A percentile compares a stretch with the other conserved stretches of the same genome.
Conservation (phyloP, 53 echinoderm and acorn worm genomes). For the Arbacia lixula region DNA sequence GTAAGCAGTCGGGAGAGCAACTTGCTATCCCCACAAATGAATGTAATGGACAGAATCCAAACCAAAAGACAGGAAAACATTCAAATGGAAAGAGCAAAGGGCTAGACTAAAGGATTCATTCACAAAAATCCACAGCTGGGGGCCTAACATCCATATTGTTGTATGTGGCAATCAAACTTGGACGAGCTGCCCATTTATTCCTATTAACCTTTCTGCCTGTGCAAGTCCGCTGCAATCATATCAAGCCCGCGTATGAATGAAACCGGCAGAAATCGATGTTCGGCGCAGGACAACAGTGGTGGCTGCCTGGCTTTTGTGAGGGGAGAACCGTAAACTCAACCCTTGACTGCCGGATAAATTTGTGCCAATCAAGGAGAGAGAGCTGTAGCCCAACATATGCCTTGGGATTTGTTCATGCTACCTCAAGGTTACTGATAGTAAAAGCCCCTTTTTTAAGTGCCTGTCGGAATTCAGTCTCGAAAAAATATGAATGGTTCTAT, state of each 20-base stretch:
- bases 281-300: slow-evolving; percentile 9
- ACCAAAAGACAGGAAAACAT: too few species aligned
- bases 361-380: too few species aligned
- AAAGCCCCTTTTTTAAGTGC: too few species aligned
- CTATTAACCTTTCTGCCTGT: slow-evolving; percentile 50
- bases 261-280: slow-evolving; percentile 20
- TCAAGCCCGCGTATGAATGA: slow-evolving; percentile 49
- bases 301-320: slow-evolving; percentile 32
- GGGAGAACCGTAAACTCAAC: slow-evolving; percentile 6
- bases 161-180: slow-evolving; percentile 38
- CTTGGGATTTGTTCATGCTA: too few species aligned
- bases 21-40: too few species aligned
- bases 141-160: slow-evolving; percentile 12
- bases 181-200: slow-evolving; percentile 44
- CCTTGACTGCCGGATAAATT: slow-evolving; percentile 21
- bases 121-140: slow-evolving; percentile 30
- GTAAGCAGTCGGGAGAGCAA: too few species aligned
- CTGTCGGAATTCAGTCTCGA: too few species aligned
- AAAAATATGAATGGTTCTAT: too few species aligned
- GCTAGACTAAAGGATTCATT: slow-evolving; percentile 13
- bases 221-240: slow-evolving; percentile 43
- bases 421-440: too few species aligned
- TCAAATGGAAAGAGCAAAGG: not conserved
- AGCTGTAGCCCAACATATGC: too few species aligned
- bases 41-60: too few species aligned